Conservation (phyloP, 1,140 invertebrate genomes). For the Ptiloglossa arizonensis region DNA sequence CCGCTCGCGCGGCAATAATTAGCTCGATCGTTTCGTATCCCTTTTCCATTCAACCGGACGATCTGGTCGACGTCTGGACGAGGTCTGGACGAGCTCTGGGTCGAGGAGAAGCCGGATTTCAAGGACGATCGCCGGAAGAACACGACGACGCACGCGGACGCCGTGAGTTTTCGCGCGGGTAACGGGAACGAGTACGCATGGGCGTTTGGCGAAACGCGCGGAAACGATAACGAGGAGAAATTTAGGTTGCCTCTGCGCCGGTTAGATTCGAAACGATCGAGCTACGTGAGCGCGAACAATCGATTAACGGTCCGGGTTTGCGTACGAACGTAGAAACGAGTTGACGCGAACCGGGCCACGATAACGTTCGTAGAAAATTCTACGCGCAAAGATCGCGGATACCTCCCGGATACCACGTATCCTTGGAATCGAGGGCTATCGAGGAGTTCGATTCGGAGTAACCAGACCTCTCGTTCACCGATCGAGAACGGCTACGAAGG, state of each 20-base stretch:
- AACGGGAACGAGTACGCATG: conserved; percentile 21
- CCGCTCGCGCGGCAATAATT: not conserved
- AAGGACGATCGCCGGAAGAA: too few relatives aligned
- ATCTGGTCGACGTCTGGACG: too few relatives aligned
- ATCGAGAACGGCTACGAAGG: too few relatives aligned
- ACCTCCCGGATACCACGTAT: too few relatives aligned
- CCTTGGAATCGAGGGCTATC: too few relatives aligned
- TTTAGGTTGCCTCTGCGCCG: conserved; percentile 36
- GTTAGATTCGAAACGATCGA: conserved; percentile 42
- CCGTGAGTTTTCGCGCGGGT: conserved; percentile 38
- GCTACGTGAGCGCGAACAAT: conserved; percentile 32
- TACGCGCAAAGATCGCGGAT: too few relatives aligned
- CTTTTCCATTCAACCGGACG: too few relatives aligned
- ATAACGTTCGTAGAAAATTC: too few relatives aligned
- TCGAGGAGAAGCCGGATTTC: not conserved
- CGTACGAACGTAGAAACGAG: conserved; percentile 31
- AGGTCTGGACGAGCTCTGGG: too few relatives aligned
- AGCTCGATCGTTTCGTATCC: conserved; percentile 2
- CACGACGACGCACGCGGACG: conserved; percentile 34
- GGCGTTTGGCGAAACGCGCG: conserved; percentile 43
- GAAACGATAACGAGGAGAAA: conserved; percentile 61
- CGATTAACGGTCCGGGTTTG: conserved; percentile 52
- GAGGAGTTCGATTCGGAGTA: too few relatives aligned
- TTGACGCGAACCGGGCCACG: too few relatives aligned
- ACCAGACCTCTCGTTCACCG: too few relatives aligned